Conservation (phyloP, 1,140 invertebrate genomes). For the Meloidogyne floridensis region DNA sequence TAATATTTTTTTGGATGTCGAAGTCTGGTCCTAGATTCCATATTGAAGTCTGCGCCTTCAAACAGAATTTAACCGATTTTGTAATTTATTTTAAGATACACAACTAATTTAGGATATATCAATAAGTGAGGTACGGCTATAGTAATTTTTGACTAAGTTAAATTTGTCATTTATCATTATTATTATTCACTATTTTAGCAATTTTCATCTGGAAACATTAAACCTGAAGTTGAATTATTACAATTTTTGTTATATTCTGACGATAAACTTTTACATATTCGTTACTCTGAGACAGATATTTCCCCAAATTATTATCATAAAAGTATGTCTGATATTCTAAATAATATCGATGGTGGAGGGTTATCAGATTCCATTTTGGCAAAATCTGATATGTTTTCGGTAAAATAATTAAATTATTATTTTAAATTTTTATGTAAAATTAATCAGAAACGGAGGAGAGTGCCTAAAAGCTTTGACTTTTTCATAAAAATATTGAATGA, state of each 20-base stretch:
- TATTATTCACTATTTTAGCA: too few species aligned
- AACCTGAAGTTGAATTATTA: not conserved
- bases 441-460: not conserved
- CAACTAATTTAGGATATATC: too few species aligned
- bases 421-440: not conserved
- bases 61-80: too few species aligned
- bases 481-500: not conserved
- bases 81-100: too few species aligned
- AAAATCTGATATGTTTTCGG: not conserved
- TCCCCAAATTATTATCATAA: not conserved
- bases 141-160: too few species aligned
- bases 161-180: too few species aligned
- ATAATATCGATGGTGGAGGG: not conserved
- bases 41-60: too few species aligned
- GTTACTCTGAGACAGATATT: not conserved
- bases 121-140: too few species aligned
- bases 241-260: not conserved
- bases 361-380: not conserved
- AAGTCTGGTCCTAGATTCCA: too few species aligned
- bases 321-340: not conserved
- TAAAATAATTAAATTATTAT: not conserved
- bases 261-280: not conserved
- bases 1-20: too few species aligned
- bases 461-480: not conserved
- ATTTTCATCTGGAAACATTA: not conserved